A percentile compares a stretch with the other conserved stretches of the same genome.
These are phyloP conservation scores for Polymixis lichenea DNA, from an alignment of 2,888 invertebrate species.

Conservation along the genomic window DNA sequence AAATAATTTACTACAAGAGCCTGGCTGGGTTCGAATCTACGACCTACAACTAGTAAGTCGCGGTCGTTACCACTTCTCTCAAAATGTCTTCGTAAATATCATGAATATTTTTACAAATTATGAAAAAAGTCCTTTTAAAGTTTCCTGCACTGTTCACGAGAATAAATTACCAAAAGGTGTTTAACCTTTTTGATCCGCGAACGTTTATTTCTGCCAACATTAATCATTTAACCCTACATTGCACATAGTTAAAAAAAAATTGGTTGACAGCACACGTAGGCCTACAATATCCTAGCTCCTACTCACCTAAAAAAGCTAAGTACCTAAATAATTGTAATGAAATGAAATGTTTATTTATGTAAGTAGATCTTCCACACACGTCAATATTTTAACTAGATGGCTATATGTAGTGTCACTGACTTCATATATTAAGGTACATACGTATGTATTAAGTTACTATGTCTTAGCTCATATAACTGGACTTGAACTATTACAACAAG, in stretches of 20 bases:
- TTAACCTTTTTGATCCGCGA: background rate
- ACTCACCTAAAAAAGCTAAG: too few relatives aligned
- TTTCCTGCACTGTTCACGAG: background rate
- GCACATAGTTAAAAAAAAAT: background rate
- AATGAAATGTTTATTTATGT: too few relatives aligned
- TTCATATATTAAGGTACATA: too few relatives aligned
- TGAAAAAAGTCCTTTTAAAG: background rate
- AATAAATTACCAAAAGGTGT: background rate
- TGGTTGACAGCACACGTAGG: background rate
- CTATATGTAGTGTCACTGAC: slow-evolving; percentile 11
- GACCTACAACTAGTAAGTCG: too few relatives aligned
- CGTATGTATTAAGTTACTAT: background rate
- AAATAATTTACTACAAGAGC: too few relatives aligned
- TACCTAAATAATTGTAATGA: too few relatives aligned
- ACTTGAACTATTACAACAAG: slow-evolving; percentile 23
- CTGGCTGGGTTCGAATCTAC: too few relatives aligned
- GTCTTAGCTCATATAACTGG: slow-evolving; percentile 21
- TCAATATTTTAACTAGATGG: too few relatives aligned
- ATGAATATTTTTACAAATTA: background rate
- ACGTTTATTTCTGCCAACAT: background rate
- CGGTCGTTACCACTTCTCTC: too few relatives aligned
- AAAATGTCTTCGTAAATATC: background rate
- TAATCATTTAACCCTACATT: background rate
- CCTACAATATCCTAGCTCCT: background rate
- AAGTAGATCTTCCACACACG: too few relatives aligned